A percentile compares a stretch with the other conserved stretches of the same genome.
These are phyloP conservation scores for Tenthredo notha DNA, from an alignment of 2,888 invertebrate genomes.

Conservation along the genomic window DNA sequence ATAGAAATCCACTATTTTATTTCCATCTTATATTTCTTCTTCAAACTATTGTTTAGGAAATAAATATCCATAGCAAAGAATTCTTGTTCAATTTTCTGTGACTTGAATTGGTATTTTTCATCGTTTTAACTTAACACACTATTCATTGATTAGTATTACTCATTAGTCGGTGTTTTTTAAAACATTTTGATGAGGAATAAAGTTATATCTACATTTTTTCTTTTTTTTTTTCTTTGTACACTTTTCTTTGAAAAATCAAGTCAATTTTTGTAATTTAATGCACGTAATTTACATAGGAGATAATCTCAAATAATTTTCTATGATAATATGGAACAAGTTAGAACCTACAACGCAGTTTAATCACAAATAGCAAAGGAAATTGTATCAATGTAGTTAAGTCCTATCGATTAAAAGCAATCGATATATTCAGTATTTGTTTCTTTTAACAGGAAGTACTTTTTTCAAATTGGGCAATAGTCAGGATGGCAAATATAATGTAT, in stretches of 20 bases:
- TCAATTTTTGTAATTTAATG: slow-evolving; percentile 13
- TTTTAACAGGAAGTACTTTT: slow-evolving; percentile 11
- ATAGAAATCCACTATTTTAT: slow-evolving; percentile 55
- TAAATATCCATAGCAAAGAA: background rate
- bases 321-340: background rate
- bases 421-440: background rate
- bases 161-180: background rate
- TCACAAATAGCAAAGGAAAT: background rate
- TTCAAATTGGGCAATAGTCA: slow-evolving; percentile 16
- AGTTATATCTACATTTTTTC: background rate
- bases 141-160: background rate
- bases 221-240: background rate
- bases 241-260: background rate
- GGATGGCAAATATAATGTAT: slow-evolving; percentile 13
- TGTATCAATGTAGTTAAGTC: slow-evolving; percentile 10
- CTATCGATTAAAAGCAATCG: background rate
- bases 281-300: slow-evolving; percentile 36
- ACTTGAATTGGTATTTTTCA: slow-evolving; percentile 34
- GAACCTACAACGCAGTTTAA: background rate
- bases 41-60: background rate
- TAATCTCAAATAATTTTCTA: slow-evolving; percentile 33
- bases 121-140: background rate
- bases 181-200: slow-evolving; percentile 32
- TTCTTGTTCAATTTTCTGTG: background rate
- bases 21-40: slow-evolving; percentile 46